Conservation (phyloP, 2,888 invertebrate genomes). For the Leptopilina myrica region DNA sequence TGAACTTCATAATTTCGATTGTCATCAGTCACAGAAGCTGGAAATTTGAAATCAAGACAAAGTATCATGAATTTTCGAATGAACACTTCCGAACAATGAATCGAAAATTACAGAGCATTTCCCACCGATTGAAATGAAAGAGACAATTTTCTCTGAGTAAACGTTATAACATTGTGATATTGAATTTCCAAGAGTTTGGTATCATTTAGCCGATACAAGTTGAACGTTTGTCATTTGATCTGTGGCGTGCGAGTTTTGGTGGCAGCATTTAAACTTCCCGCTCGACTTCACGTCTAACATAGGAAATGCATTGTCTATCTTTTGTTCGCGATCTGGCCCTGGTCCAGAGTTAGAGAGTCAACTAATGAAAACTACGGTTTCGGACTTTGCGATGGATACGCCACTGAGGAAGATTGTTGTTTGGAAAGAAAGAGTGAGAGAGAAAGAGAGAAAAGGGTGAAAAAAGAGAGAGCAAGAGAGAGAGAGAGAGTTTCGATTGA, state of each 20-base stretch:
- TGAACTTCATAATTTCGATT: too few species aligned
- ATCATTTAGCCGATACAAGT: background rate
- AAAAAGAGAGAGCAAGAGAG: background rate
- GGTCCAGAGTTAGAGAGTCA: conserved; percentile 38
- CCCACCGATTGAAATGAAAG: too few species aligned
- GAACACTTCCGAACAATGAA: too few species aligned
- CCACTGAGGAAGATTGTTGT: conserved; percentile 33
- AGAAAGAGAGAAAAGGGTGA: background rate
- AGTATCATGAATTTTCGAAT: too few species aligned
- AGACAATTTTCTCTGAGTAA: too few species aligned
- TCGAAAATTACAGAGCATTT: too few species aligned
- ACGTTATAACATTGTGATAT: too few species aligned
- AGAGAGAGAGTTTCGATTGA: conserved; percentile 47
- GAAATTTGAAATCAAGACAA: too few species aligned
- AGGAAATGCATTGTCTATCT: conserved; percentile 54
- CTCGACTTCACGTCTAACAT: conserved; percentile 44
- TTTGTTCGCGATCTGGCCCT: conserved; percentile 46
- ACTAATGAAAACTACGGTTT: conserved; percentile 56
- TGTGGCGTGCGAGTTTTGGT: background rate
- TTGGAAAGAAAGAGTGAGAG: conserved; percentile 15
- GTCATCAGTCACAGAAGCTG: too few species aligned
- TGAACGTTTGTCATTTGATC: background rate
- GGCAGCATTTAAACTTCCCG: conserved; percentile 29
- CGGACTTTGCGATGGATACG: conserved; percentile 46
- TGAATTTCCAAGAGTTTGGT: too few species aligned